phyloP scores from a whole-genome alignment of 1,140 invertebrate genomes.

The Penaeus chinensis region DNA sequence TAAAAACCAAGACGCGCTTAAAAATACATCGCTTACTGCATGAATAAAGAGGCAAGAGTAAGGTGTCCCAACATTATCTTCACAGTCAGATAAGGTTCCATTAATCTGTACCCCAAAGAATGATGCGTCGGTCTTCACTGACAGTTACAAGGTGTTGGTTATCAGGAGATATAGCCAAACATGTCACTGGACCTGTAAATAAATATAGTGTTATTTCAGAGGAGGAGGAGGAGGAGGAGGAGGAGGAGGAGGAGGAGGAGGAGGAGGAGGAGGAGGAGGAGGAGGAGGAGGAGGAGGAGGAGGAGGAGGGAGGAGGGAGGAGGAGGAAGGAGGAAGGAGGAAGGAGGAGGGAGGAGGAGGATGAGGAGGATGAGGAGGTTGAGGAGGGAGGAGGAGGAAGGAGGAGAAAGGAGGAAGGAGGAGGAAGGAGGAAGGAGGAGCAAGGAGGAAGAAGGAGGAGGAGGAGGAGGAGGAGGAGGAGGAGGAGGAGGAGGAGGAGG shows the following conservation, averaged over 20 bases:
- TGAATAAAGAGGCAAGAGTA: no score
- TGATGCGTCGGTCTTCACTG: conserved; percentile 36
- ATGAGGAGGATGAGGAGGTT: background rate
- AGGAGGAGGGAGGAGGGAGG: no score
- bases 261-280: background rate
- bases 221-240: no score
- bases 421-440: background rate
- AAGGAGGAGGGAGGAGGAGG: background rate
- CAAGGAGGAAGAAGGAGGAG: background rate
- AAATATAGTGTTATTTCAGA: no score
- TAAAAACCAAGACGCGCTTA: no score
- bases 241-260: no score
- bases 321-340: background rate
- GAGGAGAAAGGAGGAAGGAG: background rate
- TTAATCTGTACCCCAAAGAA: conserved; percentile 17
- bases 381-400: background rate
- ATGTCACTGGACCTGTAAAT: conserved; percentile 26
- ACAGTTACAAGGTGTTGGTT: conserved; percentile 21
- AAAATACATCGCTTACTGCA: no score
- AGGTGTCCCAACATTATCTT: no score
- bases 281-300: background rate
- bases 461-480: background rate
- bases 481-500: background rate
- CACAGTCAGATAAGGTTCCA: no score
- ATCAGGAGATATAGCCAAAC: conserved; percentile 22